Conservation (phyloP, 1,140 invertebrate genomes). For the Neodiprion lecontei region DNA sequence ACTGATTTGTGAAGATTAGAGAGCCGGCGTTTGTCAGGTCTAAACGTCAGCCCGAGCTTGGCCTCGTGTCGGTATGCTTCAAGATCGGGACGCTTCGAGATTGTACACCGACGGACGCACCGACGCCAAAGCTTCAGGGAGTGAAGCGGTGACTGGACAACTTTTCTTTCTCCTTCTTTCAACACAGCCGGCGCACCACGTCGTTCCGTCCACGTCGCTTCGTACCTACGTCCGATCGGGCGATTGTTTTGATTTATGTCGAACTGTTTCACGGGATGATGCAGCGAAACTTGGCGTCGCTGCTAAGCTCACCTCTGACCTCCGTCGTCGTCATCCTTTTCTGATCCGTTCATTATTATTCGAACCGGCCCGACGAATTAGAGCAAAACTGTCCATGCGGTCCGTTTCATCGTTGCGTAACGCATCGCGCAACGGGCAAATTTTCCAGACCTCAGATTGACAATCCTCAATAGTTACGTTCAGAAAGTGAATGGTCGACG, state of each 20-base stretch:
- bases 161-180: not conserved
- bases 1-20: no score
- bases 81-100: no score
- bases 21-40: no score
- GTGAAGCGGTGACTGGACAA: no score
- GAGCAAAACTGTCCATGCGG: not conserved
- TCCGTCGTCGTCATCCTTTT: not conserved
- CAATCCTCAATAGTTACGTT: no score
- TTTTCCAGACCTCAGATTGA: no score
- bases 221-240: not conserved
- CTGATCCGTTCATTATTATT: not conserved
- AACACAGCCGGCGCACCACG: not conserved
- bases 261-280: slow-evolving; percentile 8
- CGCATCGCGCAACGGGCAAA: no score
- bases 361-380: not conserved
- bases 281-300: not conserved
- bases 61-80: no score
- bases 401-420: not conserved
- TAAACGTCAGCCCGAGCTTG: no score
- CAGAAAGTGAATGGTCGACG: no score
- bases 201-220: not conserved
- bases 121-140: no score
- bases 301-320: slow-evolving; percentile 1
- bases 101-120: no score
- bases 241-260: slow-evolving; percentile 10